Percentiles rank a stretch among this genome's conserved stretches.
Evolutionary conservation across 2,888 invertebrate genomes (phyloP).

Genomic region (Amiota minor): DNA sequence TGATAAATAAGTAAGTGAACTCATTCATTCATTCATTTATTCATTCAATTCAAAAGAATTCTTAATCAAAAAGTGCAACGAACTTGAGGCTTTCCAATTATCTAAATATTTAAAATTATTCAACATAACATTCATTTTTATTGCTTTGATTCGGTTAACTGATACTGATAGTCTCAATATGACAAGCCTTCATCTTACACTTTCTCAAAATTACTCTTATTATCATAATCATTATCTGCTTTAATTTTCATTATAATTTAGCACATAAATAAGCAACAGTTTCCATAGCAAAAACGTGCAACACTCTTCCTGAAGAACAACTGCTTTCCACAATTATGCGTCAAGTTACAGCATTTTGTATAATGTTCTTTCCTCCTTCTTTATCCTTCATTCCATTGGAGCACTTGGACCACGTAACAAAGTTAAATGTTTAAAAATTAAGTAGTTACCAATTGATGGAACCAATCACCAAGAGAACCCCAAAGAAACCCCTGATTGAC

Average conservation of each 20-base stretch:
- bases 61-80: not conserved
- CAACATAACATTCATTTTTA: not conserved
- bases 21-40: not conserved
- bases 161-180: not conserved
- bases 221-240: too few relatives aligned
- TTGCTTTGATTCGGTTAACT: not conserved
- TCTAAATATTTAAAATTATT: not conserved
- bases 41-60: not conserved
- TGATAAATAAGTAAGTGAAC: too few relatives aligned
- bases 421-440: conserved; percentile 3
- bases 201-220: not conserved
- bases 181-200: not conserved
- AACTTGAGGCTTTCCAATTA: not conserved
- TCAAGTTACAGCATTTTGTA: not conserved
- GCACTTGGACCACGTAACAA: not conserved
- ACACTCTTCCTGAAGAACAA: too few relatives aligned
- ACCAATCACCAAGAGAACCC: not conserved
- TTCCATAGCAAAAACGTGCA: too few relatives aligned
- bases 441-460: not conserved
- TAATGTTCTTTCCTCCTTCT: not conserved
- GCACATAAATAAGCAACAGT: too few relatives aligned
- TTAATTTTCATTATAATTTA: too few relatives aligned
- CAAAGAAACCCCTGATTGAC: not conserved
- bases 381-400: not conserved
- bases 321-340: not conserved